Base-by-base conservation (phyloP, 2,797 vertebrate genomes). In the Podargus strigoides region DNA sequence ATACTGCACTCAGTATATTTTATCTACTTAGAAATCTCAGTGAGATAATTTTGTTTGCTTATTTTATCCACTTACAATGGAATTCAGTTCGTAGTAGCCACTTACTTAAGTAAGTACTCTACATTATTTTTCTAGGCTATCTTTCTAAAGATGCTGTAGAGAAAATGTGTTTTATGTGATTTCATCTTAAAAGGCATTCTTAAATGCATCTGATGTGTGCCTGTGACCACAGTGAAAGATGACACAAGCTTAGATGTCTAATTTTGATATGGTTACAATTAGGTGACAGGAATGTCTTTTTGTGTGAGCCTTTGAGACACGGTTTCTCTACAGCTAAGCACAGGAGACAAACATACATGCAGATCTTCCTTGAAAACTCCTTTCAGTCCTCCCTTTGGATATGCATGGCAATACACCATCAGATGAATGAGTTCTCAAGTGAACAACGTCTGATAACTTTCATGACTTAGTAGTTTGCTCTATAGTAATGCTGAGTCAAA, bases 221-320 rank as follows among this genome's bases (percentile, higher is more conserved):
- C 14, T 59, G 11, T 62, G 52, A 41, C 7, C 23, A 42, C 7
- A 85, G 15, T 16, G 41, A 55, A 66, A 46, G 18, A 60, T 39
- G 7, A 44, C 26, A 36, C 3, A 69, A 36, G 9, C 8, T 83
- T 68, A 34, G 53, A 53, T 49, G 16, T 4, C 46, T 37, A 23
- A 44, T 69, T 79, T 79, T 53, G 10, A n/a, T 21, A 52, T 14
- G 7, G 11, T 1, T 93, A 52, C 34, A 75, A 30, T 41, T 27
- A 47, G 41, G 22, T 0, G 0, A 56, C 12, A 36, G n/a, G 14
- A 36, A 39, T 55, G n/a, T n/a, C n/a, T n/a, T n/a, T n/a, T n/a
- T 21, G 12, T 46, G 13, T 39, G 14, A 73, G 14, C 5, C 27
- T 90, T 55, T 81, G 30, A 56, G 24, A 39, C 7, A 78, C 4